These are phyloP conservation scores for Neotragus pygmaeus DNA, from an alignment of 2,113 vertebrate genomes.

Conservation along the genomic window DNA sequence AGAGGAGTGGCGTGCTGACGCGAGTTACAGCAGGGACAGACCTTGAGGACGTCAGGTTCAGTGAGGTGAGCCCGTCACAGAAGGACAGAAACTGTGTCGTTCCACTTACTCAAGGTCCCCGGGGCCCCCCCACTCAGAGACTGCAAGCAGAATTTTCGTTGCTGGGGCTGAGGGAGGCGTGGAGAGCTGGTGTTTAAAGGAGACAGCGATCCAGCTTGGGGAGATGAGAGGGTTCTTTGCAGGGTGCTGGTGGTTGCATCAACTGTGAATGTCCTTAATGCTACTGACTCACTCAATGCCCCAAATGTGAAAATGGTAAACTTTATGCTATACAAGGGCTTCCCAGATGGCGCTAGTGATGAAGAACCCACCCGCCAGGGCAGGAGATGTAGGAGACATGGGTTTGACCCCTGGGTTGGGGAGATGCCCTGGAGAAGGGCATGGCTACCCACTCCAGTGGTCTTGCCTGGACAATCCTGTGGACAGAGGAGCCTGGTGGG, in stretches of 20 bases:
- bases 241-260: neutral
- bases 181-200: neutral
- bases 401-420: neutral
- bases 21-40: neutral
- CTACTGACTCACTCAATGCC: neutral
- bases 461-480: neutral
- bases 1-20: neutral
- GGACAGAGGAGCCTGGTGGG: neutral
- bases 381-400: rapidly evolving
- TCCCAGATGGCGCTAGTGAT: neutral
- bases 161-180: neutral
- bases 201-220: neutral
- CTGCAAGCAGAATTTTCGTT: neutral
- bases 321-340: neutral
- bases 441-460: neutral
- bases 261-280: neutral
- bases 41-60: neutral
- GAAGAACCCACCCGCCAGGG: neutral
- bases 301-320: neutral
- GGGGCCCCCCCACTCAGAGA: neutral
- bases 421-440: neutral
- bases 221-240: neutral
- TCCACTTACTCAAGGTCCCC: neutral
- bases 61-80: neutral
- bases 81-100: neutral